These are phyloP conservation scores for Tetheella fluctuosa DNA, from an alignment of 2,888 invertebrate species.

Conservation along the genomic window DNA sequence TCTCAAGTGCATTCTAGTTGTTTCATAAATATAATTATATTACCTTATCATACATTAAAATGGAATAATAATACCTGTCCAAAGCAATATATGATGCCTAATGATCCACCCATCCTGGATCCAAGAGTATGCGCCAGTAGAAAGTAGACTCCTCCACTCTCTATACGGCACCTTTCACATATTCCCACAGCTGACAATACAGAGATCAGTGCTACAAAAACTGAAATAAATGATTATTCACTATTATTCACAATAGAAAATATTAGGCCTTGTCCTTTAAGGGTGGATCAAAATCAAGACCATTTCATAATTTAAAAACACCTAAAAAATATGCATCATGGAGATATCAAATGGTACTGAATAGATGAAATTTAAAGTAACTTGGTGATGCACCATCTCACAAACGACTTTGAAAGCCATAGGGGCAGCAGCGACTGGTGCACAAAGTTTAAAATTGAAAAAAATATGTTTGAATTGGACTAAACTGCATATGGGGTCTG, in stretches of 20 bases:
- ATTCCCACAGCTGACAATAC: slow-evolving; percentile 98
- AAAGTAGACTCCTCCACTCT: slow-evolving; percentile 99
- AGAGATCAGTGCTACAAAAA: slow-evolving; percentile 94
- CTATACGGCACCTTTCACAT: slow-evolving; percentile 96
- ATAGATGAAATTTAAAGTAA: no score
- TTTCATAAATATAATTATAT: no score
- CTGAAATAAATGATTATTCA: slow-evolving; percentile 74
- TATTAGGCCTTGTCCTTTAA: not conserved
- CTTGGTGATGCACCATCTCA: no score
- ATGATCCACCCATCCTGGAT: slow-evolving; percentile 95
- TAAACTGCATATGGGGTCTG: no score
- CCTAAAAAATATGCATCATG: no score
- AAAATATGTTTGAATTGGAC: no score
- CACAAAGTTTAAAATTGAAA: no score
- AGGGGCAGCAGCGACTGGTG: no score
- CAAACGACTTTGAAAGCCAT: no score
- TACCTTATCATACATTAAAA: not conserved
- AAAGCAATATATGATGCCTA: slow-evolving; percentile 97
- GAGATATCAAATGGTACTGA: no score
- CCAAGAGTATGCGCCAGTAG: slow-evolving; percentile 97
- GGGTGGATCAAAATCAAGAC: not conserved
- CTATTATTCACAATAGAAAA: not conserved
- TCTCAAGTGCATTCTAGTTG: no score
- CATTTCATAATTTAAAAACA: no score
- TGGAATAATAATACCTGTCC: slow-evolving; percentile 88